Conservation (phyloP, 2,888 invertebrate species). For the Hoplodrina ambigua region DNA sequence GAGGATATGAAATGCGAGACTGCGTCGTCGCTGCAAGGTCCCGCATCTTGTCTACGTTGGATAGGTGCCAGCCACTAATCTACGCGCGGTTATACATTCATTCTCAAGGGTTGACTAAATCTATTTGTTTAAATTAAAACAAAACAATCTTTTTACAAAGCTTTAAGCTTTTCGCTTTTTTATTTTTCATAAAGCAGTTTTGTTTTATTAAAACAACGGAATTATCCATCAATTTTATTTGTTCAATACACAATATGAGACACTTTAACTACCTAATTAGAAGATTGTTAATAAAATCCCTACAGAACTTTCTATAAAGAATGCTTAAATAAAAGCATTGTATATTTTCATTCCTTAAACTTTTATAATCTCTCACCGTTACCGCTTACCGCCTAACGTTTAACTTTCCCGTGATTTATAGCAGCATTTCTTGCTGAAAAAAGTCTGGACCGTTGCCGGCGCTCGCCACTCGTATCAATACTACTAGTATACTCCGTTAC, state of each 20-base stretch:
- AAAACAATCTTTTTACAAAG: background rate
- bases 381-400: constrained; percentile 55
- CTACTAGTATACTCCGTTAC: constrained; percentile 54
- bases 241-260: background rate
- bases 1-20: constrained; percentile 65
- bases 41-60: constrained; percentile 72
- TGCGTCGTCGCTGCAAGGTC: constrained; percentile 73
- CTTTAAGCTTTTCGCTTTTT: no score
- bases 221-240: background rate
- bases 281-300: background rate
- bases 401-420: constrained; percentile 65
- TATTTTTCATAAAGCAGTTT: background rate
- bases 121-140: constrained; percentile 36
- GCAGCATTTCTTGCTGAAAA: constrained; percentile 64
- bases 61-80: constrained; percentile 83
- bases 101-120: constrained; percentile 64
- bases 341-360: constrained; percentile 15
- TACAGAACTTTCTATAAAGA: background rate
- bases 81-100: constrained; percentile 82
- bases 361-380: constrained; percentile 52
- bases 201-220: background rate
- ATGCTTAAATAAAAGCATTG: constrained; percentile 5
- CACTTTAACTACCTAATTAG: background rate
- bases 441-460: constrained; percentile 74
- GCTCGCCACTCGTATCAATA: constrained; percentile 64